Evolutionary conservation across 2,113 vertebrate species (phyloP), one percentile per base, ranked within the genome.

Genomic region (Xiphophorus hellerii): DNA sequence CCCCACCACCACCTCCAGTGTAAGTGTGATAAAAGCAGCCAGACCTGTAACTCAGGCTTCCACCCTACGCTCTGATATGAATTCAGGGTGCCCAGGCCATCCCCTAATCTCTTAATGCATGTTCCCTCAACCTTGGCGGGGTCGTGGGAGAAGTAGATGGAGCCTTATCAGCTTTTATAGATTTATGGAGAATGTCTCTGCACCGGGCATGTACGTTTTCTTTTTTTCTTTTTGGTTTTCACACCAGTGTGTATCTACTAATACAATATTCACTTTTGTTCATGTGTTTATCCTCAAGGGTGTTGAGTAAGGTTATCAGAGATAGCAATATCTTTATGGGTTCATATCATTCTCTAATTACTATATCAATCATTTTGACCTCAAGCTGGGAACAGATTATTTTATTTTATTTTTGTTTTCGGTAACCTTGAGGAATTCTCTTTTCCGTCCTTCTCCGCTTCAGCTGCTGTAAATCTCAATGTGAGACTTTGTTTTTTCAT

Each of bases 81-180:
- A 92, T 92, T 88, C 89, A 77, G 85, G 81, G 71, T 83, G 79
- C 83, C 22, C 82, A 76, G 86, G 86, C 88, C 75, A 25, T 89
- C 82, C 84, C 83, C 87, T 93, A 93, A 94, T 94, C 93, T 94
- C 85, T 82, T 92, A 92, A 93, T 93, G 91, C 89, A 88, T 91
- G 92, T 92, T 93, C 87, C 76, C 78, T 88, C 83, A 88, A 90
- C 93, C 93, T 93, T 93, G 93, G 92, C 81, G 76, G 84, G 91
- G 91, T 91, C 92, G 90, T 67, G 51, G 79, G 82, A 92, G 86
- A 87, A 92, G 92, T 88, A 93, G 92, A 94, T 92, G 90, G 88
- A 81, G 88, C 84, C 87, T 94, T 94, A 94, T 94, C 93, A 89
- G 93, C 89, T 82, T 87, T 87, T 86, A 93, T 93, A 88, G 89